Evolutionary conservation across 2,888 invertebrate genomes (phyloP), one percentile per base, ranked within the genome.

Genomic region (Lamellibrachia satsuma): DNA sequence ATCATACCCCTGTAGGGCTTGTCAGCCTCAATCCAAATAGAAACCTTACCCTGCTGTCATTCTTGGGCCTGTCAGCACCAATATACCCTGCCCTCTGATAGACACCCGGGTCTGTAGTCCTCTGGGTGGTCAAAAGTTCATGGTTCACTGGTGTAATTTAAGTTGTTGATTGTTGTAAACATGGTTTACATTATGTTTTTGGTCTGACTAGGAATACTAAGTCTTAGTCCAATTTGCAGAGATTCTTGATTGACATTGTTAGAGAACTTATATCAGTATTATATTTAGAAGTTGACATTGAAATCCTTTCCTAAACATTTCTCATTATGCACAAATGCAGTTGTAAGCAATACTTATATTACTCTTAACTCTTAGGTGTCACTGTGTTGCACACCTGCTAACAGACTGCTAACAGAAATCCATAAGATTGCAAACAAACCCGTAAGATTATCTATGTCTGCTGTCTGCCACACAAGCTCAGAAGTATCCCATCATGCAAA

Each of bases 91-190:
- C 75, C 75, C 75, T 15, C 22, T 39, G 15, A 22, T 22, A n/a
- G 75, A 75, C 6, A 6, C 75, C n/a, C 75, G 15, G 15, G 75
- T 15, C 15, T 75, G 15, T 75, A n/a, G 75, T 22, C 11, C 11
- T 4, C 22, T 75, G 75, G 75, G 75, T 75, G 75, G 75, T 75
- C 75, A 75, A 15, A 75, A 22, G 75, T 22, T 6, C 75, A 75
- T 75, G 75, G 75, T 75, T 75, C 75, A 75, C 75, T 75, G 75
- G 75, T 75, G 75, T 75, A 22, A n/a, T 75, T 39, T 75, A 75
- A 75, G 22, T 75, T 75, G 75, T 22, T n/a, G 6, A 75, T 75
- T 75, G n/a, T 75, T 75, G 75, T 75, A 75, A 75, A 75, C n/a
- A 75, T 75, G 75, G 22, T 75, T 15, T 75, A 75, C 75, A 75